Percentiles rank a stretch among this genome's conserved stretches.
Conservation (phyloP, 2,113 vertebrate genomes). For the Phoenicopterus ruber region DNA sequence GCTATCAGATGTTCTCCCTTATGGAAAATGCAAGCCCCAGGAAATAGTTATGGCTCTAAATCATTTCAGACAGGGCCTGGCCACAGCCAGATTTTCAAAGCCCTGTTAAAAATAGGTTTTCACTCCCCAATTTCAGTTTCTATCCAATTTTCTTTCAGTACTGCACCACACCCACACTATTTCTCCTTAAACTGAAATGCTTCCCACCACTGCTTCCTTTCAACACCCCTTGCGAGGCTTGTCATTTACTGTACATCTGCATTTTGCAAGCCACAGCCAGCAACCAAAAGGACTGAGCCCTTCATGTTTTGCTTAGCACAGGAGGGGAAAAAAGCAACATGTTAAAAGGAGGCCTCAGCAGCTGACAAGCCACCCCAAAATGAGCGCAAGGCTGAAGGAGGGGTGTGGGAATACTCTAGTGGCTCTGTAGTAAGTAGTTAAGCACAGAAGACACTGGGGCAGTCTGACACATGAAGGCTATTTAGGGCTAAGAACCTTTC, state of each 20-base stretch:
- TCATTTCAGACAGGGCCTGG: constrained; percentile 27
- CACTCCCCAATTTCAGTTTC: background rate
- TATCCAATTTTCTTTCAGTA: constrained; percentile 5
- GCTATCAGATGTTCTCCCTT: constrained; percentile 34
- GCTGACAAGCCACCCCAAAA: background rate
- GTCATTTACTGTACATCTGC: constrained; percentile 29
- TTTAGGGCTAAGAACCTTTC: background rate
- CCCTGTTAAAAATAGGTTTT: constrained; percentile 27
- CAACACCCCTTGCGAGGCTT: background rate
- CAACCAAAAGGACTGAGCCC: background rate
- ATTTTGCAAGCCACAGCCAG: background rate
- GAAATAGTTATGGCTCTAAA: constrained; percentile 19
- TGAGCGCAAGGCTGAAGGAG: background rate
- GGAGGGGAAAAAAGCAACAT: background rate
- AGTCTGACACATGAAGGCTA: background rate
- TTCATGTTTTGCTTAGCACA: background rate
- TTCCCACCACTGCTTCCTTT: constrained; percentile 15
- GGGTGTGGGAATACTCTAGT: background rate
- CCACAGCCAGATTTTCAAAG: constrained; percentile 12
- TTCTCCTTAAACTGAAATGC: constrained; percentile 25
- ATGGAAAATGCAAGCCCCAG: constrained; percentile 4
- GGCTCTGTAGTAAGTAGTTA: background rate
- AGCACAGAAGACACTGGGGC: background rate
- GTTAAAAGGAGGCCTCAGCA: background rate
- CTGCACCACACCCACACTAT: background rate